Evolutionary conservation across 2,113 vertebrate species (phyloP).

Genomic region (Heloderma charlesbogerti): DNA sequence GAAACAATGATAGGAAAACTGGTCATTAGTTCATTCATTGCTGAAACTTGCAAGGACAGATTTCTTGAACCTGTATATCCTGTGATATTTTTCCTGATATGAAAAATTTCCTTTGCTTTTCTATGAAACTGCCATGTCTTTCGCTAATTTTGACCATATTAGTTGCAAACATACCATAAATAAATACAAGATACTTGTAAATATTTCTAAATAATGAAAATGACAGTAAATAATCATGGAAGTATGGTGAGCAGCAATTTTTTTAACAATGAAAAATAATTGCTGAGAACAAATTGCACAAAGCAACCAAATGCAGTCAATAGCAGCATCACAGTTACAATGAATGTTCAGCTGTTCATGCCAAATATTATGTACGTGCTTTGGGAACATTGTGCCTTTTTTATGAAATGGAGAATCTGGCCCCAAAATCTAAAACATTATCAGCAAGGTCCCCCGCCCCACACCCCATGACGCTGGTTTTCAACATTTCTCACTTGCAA

Average conservation of each 20-base stretch:
- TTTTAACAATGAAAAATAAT: conserved; percentile 43
- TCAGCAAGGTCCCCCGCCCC: too few relatives aligned
- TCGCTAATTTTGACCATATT: background rate
- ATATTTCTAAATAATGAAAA: conserved; percentile 42
- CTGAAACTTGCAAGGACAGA: background rate
- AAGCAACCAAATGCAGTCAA: conserved; percentile 2
- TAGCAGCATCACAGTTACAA: background rate
- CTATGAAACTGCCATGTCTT: background rate
- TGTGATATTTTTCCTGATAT: background rate
- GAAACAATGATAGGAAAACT: background rate
- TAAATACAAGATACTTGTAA: conserved; percentile 54
- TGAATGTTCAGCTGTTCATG: too few relatives aligned
- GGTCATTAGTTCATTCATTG: background rate
- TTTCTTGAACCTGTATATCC: background rate
- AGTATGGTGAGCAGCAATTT: conserved; percentile 53
- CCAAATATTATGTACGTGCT: too few relatives aligned
- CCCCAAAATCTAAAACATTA: too few relatives aligned
- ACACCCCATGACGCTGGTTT: background rate
- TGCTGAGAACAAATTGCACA: conserved; percentile 11
- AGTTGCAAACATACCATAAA: conserved; percentile 51
- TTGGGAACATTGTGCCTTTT: too few relatives aligned
- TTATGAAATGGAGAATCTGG: background rate
- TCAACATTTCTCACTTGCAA: background rate
- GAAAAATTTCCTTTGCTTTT: background rate
- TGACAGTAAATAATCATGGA: conserved; percentile 55